These are phyloP conservation scores for Leptosomus discolor DNA, from an alignment of 2,113 vertebrate species.

Conservation along the genomic window DNA sequence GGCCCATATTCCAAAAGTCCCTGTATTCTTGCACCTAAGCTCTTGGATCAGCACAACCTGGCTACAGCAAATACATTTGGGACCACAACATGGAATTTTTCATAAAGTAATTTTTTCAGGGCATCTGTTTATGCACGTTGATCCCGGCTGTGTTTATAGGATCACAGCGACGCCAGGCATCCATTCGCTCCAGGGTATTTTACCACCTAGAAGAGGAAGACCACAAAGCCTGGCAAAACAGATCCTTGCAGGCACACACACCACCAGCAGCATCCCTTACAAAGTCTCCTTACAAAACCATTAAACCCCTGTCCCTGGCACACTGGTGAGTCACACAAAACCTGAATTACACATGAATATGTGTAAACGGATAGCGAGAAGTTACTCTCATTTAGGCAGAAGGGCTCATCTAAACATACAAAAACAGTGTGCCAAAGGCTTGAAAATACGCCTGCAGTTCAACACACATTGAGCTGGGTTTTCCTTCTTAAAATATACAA, in stretches of 20 bases:
- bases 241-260: neutral
- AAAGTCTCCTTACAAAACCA: neutral
- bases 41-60: neutral
- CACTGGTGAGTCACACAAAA: too few relatives aligned
- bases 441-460: neutral
- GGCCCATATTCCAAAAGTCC: neutral
- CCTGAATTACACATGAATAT: neutral
- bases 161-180: neutral
- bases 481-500: neutral
- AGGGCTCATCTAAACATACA: neutral
- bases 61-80: neutral
- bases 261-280: neutral
- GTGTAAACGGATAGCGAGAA: neutral
- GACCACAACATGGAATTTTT: neutral
- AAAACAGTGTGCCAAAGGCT: neutral
- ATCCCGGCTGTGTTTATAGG: neutral
- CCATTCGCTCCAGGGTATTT: neutral
- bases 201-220: neutral
- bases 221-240: neutral
- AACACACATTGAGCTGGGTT: neutral
- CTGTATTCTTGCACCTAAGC: neutral
- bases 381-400: neutral
- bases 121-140: neutral
- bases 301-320: neutral
- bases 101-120: neutral